Percentiles rank a stretch among this genome's conserved stretches.
Evolutionary conservation across 2,113 vertebrate genomes (phyloP).

Genomic region (Bungarus multicinctus): DNA sequence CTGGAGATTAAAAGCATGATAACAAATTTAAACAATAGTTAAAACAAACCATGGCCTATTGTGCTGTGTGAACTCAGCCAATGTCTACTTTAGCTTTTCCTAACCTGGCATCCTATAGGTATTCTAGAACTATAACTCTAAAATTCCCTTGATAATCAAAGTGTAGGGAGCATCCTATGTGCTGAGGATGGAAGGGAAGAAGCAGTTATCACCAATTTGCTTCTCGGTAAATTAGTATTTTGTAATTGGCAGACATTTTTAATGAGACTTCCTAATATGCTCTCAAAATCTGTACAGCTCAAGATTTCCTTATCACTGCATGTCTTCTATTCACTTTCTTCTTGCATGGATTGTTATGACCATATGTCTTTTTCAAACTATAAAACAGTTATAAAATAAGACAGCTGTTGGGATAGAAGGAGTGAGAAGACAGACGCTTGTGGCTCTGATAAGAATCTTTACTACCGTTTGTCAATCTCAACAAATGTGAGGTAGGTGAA

Average conservation of each 20-base stretch:
- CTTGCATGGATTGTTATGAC: neutral
- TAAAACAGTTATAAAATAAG: neutral
- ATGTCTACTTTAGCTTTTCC: neutral
- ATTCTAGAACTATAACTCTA: neutral
- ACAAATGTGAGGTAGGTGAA: neutral
- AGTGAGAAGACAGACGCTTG: neutral
- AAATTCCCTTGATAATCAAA: neutral
- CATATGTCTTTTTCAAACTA: neutral
- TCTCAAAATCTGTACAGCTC: neutral
- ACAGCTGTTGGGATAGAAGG: neutral
- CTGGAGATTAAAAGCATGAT: neutral
- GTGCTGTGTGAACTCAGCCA: neutral
- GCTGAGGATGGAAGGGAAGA: neutral
- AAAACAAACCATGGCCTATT: neutral
- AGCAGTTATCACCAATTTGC: neutral
- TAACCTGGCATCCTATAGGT: neutral
- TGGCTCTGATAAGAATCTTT: conserved; percentile 1
- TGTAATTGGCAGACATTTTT: neutral
- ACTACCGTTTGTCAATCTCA: neutral
- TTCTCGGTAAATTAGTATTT: neutral
- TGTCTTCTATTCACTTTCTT: neutral
- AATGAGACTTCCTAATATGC: neutral
- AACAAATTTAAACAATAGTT: neutral
- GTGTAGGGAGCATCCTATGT: neutral
- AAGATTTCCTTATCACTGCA: neutral